Conservation (phyloP, 2,113 vertebrate genomes). For the Actenoides lindsayi region DNA sequence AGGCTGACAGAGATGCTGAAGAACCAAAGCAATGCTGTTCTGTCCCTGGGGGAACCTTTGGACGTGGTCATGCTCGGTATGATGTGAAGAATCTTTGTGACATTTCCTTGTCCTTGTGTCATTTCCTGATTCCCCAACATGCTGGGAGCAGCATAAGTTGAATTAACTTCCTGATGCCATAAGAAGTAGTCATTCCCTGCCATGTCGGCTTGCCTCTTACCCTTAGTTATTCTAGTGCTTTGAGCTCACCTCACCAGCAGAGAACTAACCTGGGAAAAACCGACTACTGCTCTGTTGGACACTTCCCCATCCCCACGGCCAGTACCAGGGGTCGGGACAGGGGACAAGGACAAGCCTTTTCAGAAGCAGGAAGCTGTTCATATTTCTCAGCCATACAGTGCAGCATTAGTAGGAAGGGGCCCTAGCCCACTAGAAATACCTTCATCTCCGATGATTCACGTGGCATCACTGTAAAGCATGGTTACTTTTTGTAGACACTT, state of each 20-base stretch:
- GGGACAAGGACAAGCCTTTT: not conserved
- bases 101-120: not conserved
- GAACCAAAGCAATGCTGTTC: not conserved
- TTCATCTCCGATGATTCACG: not conserved
- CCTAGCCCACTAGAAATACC: not conserved
- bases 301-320: not conserved
- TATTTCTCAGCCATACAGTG: not conserved
- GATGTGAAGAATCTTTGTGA: not conserved
- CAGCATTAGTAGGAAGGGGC: not conserved
- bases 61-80: not conserved
- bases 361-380: not conserved
- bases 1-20: not conserved
- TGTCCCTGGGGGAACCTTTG: not conserved
- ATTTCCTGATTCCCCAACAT: not conserved
- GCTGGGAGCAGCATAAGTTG: not conserved
- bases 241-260: not conserved
- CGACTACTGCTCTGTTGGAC: not conserved
- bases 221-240: not conserved
- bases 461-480: not conserved
- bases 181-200: not conserved
- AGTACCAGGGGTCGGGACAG: not conserved
- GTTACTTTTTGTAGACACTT: not conserved
- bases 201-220: not conserved
- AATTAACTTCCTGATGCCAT: not conserved
- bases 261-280: not conserved